Conservation (phyloP, 2,888 invertebrate genomes). For the Gandaritis pyraliata region DNA sequence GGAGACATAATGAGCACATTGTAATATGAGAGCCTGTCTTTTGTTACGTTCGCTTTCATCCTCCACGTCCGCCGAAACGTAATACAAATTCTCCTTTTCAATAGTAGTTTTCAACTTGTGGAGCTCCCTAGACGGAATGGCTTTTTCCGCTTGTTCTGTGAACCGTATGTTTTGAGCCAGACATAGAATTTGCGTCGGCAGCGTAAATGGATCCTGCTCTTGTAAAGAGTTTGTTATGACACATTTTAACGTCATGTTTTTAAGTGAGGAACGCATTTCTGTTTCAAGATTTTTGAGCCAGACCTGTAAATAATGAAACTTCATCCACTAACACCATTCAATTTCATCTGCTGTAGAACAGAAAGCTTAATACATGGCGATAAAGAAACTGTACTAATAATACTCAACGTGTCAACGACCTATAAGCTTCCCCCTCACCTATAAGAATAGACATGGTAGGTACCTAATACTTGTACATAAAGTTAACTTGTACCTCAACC, state of each 20-base stretch:
- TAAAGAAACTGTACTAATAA: constrained; percentile 16
- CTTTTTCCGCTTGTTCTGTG: constrained; percentile 92
- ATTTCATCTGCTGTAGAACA: background rate
- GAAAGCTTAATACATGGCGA: background rate
- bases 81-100: constrained; percentile 80
- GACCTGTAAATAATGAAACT: constrained; percentile 64
- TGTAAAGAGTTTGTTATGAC: constrained; percentile 74
- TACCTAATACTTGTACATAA: background rate
- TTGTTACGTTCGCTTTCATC: constrained; percentile 90
- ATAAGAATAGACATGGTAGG: constrained; percentile 20
- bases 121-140: constrained; percentile 88
- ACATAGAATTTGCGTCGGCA: constrained; percentile 92
- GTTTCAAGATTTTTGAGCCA: constrained; percentile 92
- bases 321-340: background rate
- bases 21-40: constrained; percentile 95
- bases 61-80: constrained; percentile 79
- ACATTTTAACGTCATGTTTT: constrained; percentile 86
- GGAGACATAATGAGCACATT: constrained; percentile 95
- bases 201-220: constrained; percentile 77
- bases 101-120: constrained; percentile 78
- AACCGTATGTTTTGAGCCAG: constrained; percentile 93
- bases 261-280: constrained; percentile 90
- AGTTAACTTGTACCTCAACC: constrained; percentile 86
- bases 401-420: constrained; percentile 22
- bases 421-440: constrained; percentile 17